phyloP scores from a whole-genome alignment of 1,140 invertebrate genomes.

The Harlomillsia oculata region DNA sequence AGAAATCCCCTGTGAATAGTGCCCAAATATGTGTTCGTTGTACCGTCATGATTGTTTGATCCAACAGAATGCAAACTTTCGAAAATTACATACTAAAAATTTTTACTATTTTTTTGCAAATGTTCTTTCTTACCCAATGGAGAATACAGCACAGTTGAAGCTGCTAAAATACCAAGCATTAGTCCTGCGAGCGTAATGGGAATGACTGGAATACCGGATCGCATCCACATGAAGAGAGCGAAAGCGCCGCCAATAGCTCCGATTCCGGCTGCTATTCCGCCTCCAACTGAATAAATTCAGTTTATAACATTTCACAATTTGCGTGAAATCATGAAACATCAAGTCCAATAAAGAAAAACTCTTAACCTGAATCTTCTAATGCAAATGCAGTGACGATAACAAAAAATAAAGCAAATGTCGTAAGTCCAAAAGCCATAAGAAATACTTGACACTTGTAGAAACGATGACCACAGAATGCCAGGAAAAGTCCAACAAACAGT shows the following conservation, averaged over 20 bases:
- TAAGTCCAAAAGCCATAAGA: conserved; percentile 39
- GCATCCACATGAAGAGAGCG: conserved; percentile 48
- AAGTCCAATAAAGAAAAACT: neutral
- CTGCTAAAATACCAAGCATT: conserved; percentile 47
- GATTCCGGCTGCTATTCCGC: conserved; percentile 31
- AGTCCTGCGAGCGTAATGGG: conserved; percentile 48
- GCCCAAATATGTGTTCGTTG: too few relatives aligned
- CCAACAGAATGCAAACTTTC: too few relatives aligned
- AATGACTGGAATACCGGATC: conserved; percentile 48
- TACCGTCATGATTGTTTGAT: too few relatives aligned
- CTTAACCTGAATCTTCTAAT: conserved; percentile 17
- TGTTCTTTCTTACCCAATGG: conserved; percentile 52
- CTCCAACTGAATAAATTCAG: conserved; percentile 13
- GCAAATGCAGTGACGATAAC: conserved; percentile 5
- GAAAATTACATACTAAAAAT: too few relatives aligned
- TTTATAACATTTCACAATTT: conserved; percentile 5
- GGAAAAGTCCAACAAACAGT: conserved; percentile 50
- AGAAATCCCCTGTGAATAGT: too few relatives aligned
- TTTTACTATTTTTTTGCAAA: too few relatives aligned
- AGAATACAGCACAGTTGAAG: conserved; percentile 47
- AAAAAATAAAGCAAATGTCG: conserved; percentile 38
- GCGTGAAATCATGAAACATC: neutral
- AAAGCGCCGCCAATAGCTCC: conserved; percentile 43
- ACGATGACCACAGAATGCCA: conserved; percentile 51
- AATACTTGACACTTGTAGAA: conserved; percentile 55